A percentile compares a stretch with the other conserved stretches of the same genome.
phyloP scores from a whole-genome alignment of 1,140 invertebrate genomes.

The Calliphora vicina region DNA sequence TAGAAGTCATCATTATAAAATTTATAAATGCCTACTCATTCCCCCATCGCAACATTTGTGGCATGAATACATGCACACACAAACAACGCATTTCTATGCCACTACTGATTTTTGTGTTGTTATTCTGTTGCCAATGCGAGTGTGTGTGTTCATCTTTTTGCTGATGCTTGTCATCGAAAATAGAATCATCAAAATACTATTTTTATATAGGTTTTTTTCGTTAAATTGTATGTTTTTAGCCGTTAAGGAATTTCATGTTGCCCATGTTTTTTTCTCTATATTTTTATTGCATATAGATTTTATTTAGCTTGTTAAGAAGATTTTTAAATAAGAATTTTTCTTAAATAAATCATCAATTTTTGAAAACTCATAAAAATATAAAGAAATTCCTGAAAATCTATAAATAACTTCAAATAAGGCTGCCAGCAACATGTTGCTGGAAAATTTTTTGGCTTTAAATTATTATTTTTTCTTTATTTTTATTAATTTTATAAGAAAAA shows the following conservation, averaged over 20 bases:
- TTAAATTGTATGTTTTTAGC: neutral
- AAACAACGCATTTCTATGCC: no score
- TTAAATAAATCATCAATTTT: no score
- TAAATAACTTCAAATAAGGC: no score
- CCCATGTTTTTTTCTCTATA: neutral
- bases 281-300: neutral
- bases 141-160: constrained; percentile 6
- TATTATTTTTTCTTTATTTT: no score
- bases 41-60: neutral
- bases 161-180: neutral
- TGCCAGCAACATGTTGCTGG: no score
- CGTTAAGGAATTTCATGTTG: neutral
- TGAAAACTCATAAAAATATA: no score
- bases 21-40: constrained; percentile 1
- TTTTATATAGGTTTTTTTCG: neutral
- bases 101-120: neutral
- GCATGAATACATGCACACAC: neutral
- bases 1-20: neutral
- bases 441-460: no score
- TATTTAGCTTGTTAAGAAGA: no score
- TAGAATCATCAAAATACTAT: constrained; percentile 1
- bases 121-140: neutral
- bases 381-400: no score
- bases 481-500: no score
- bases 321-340: no score